phyloP scores from a whole-genome alignment of 2,113 vertebrate species.

The Corythornis cristatus region DNA sequence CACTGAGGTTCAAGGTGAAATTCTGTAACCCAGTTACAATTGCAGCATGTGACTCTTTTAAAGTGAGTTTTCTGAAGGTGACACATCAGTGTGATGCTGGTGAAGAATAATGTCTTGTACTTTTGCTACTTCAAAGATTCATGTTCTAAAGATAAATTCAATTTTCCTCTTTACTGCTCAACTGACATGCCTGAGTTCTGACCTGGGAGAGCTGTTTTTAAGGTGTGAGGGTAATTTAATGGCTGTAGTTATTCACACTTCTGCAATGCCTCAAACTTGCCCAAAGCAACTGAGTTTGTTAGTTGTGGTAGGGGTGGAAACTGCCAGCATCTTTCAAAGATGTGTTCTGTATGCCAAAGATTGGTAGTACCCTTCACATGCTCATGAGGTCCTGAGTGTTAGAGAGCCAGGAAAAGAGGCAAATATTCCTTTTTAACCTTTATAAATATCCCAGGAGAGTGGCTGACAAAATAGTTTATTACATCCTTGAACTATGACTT shows the following conservation, averaged over 20 bases:
- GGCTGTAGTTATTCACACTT: background rate
- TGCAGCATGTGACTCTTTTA: background rate
- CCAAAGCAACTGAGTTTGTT: background rate
- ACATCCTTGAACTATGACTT: background rate
- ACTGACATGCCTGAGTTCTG: background rate
- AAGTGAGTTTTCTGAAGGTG: constrained; percentile 11
- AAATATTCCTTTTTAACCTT: background rate
- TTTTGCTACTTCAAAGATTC: background rate
- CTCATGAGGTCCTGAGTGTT: background rate
- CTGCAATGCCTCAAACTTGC: background rate
- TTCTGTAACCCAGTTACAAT: background rate
- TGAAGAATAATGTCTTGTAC: background rate
- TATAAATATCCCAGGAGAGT: background rate
- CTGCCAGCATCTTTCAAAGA: background rate
- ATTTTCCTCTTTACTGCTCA: constrained; percentile 8
- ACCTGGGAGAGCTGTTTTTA: background rate
- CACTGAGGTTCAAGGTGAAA: background rate
- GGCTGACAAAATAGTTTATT: background rate
- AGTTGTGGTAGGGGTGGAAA: background rate
- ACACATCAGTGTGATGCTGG: background rate
- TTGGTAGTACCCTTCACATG: background rate
- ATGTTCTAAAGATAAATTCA: background rate
- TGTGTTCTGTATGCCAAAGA: background rate
- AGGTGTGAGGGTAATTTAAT: background rate
- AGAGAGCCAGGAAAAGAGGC: background rate